Evolutionary conservation across 2,113 vertebrate genomes (phyloP).

Genomic region (Cyprinodon brontotheroides): DNA sequence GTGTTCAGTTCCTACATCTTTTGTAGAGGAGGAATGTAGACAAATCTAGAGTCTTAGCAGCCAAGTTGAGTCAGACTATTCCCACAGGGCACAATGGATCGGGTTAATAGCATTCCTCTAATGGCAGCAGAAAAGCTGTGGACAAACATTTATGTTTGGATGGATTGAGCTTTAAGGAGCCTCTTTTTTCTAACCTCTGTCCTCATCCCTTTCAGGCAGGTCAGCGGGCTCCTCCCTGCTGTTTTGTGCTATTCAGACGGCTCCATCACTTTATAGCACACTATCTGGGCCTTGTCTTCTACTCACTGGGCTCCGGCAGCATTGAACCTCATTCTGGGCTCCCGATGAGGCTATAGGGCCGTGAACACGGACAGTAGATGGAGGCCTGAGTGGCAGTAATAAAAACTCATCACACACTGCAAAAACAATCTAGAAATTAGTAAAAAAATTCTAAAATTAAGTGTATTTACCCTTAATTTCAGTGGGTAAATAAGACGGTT

Average conservation of each 20-base stretch:
- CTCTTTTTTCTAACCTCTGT: slow-evolving; percentile 35
- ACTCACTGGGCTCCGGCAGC: slow-evolving; percentile 9
- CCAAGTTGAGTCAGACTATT: slow-evolving; percentile 55
- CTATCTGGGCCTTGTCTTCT: slow-evolving; percentile 14
- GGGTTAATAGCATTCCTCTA: slow-evolving; percentile 50
- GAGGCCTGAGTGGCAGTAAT: background rate
- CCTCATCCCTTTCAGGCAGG: slow-evolving; percentile 53
- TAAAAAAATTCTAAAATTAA: no score
- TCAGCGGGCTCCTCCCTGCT: slow-evolving; percentile 53
- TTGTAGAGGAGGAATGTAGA: slow-evolving; percentile 48
- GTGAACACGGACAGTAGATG: background rate
- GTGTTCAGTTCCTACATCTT: slow-evolving; percentile 67
- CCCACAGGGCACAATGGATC: slow-evolving; percentile 57
- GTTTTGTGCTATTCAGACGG: slow-evolving; percentile 55
- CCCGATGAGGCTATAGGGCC: background rate
- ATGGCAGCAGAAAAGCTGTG: slow-evolving; percentile 53
- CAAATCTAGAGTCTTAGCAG: slow-evolving; percentile 58
- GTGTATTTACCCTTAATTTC: no score
- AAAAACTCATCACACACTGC: background rate
- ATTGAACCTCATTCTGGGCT: slow-evolving; percentile 1
- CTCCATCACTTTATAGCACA: slow-evolving; percentile 48
- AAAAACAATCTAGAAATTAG: no score
- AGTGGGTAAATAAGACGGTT: no score
- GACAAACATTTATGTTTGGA: slow-evolving; percentile 59
- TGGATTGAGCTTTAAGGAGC: slow-evolving; percentile 56